Conservation (phyloP, 2,888 invertebrate species). For the Ametastegia equiseti region DNA sequence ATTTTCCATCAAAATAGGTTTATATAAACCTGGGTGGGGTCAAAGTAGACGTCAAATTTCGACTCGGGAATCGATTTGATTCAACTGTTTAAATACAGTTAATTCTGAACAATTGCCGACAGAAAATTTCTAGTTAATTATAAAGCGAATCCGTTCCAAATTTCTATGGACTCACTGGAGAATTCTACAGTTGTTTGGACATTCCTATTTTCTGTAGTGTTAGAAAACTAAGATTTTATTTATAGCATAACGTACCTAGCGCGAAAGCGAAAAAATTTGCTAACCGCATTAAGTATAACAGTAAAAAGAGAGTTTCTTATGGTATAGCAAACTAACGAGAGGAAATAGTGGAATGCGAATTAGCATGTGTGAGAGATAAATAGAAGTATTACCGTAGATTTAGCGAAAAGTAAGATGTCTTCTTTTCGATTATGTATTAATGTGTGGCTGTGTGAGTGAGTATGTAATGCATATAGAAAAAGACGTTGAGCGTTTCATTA, state of each 20-base stretch:
- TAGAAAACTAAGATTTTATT: no score
- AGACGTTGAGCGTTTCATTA: constrained; percentile 13
- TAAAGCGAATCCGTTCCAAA: no score
- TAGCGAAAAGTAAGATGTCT: background rate
- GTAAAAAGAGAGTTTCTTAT: background rate
- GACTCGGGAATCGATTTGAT: no score
- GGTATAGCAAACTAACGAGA: background rate
- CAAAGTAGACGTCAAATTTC: no score
- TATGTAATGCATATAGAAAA: background rate
- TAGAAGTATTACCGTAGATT: constrained; percentile 32
- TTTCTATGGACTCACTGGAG: no score
- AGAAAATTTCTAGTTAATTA: no score
- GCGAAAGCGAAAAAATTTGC: background rate
- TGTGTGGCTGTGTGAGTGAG: background rate
- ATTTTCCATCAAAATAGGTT: no score
- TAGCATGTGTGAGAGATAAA: constrained; percentile 2
- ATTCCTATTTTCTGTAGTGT: no score
- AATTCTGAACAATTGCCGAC: no score
- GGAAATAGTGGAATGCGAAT: background rate
- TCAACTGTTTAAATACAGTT: no score
- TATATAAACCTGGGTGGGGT: no score
- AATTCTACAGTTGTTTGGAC: no score
- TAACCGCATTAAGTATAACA: background rate
- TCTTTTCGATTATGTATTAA: background rate
- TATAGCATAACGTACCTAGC: constrained; percentile 15